A percentile compares a stretch with the other conserved stretches of the same genome.
phyloP scores from a whole-genome alignment of 2,888 invertebrate genomes.

The Eubasilissa splendida region DNA sequence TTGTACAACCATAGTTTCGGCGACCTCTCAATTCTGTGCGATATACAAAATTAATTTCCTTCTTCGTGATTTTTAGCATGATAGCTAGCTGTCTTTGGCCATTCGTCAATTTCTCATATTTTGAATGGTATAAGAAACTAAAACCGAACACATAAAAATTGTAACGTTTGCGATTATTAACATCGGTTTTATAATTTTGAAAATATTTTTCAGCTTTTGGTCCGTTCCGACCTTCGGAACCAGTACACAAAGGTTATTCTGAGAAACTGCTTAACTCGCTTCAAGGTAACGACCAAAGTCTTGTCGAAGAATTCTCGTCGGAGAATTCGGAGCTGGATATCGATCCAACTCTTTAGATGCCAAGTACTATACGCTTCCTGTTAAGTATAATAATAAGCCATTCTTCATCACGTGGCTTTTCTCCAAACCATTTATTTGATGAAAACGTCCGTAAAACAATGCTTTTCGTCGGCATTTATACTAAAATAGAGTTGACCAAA shows the following conservation, averaged over 20 bases:
- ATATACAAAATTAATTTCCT: neutral
- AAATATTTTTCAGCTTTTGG: neutral
- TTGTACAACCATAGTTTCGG: no score
- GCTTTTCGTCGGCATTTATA: neutral
- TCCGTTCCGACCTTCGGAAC: constrained; percentile 4
- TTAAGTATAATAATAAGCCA: neutral
- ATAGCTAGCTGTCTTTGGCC: constrained; percentile 22
- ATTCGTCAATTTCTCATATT: constrained; percentile 4
- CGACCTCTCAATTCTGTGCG: neutral
- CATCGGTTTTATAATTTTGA: neutral
- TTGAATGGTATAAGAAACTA: constrained; percentile 5
- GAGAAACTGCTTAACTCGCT: constrained; percentile 2
- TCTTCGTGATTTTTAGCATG: neutral
- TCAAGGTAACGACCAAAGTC: constrained; percentile 23
- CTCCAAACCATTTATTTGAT: neutral
- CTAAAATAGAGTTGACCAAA: neutral
- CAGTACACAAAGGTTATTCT: constrained; percentile 36
- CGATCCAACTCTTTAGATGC: constrained; percentile 1
- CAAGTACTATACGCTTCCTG: constrained; percentile 14
- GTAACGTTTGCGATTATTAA: neutral
- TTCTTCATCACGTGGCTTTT: constrained; percentile 15
- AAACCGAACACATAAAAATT: neutral
- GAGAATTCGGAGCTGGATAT: neutral
- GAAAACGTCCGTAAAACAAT: neutral
- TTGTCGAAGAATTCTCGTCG: constrained; percentile 1